Conservation (phyloP, 1,140 invertebrate species). For the Lepidurus packardi region DNA sequence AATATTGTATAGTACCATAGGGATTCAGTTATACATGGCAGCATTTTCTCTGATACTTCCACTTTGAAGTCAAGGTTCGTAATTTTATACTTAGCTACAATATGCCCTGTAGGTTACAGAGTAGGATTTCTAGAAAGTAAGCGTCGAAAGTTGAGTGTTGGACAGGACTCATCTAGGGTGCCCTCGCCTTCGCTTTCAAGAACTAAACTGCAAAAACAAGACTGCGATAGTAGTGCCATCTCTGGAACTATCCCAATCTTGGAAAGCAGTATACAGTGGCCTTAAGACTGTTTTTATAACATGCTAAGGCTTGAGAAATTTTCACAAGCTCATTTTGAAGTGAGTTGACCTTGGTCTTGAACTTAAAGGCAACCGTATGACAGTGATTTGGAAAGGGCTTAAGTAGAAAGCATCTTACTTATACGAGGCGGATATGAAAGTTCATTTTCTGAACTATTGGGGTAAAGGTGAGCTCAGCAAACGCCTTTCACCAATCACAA, state of each 20-base stretch:
- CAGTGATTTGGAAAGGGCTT: no score
- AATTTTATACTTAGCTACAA: conserved; percentile 6
- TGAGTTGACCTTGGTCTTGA: no score
- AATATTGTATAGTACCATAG: neutral
- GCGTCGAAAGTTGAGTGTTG: conserved; percentile 4
- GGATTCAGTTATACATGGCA: neutral
- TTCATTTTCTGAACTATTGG: no score
- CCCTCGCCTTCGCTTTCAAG: neutral
- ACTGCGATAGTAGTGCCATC: neutral
- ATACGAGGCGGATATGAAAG: no score
- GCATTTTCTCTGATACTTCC: conserved; percentile 5
- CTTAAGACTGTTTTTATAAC: no score
- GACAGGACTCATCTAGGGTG: conserved; percentile 4
- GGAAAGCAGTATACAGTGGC: no score
- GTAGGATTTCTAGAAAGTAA: conserved; percentile 6
- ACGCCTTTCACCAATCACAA: no score
- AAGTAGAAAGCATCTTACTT: no score
- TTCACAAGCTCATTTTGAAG: no score
- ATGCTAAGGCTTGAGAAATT: no score
- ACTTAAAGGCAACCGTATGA: no score
- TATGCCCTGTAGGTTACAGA: conserved; percentile 5
- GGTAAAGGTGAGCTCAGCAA: no score
- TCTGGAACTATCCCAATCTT: neutral
- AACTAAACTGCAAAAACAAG: neutral
- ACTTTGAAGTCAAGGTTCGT: neutral